phyloP scores from a whole-genome alignment of 2,888 invertebrate species.

The Brenthis ino region DNA sequence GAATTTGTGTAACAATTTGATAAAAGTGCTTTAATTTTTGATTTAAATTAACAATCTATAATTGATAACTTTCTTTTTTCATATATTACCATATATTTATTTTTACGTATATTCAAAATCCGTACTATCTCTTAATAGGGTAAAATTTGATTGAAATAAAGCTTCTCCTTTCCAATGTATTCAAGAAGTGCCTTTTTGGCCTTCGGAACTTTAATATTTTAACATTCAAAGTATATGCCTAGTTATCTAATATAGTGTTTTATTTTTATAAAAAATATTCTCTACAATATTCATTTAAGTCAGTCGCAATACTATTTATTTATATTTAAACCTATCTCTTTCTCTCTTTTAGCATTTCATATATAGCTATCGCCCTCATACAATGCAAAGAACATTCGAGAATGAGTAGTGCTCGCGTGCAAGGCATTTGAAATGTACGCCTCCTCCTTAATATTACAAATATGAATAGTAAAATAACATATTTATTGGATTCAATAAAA shows the following conservation, averaged over 20 bases:
- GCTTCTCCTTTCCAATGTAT: not conserved
- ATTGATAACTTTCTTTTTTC: no score
- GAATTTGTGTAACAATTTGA: no score
- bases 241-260: no score
- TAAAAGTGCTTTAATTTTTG: no score
- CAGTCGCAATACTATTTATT: no score
- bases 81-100: no score
- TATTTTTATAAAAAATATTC: no score
- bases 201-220: not conserved
- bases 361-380: not conserved
- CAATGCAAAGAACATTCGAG: not conserved
- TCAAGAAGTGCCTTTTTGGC: not conserved
- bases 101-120: no score
- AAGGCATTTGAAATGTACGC: constrained; percentile 20
- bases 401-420: constrained; percentile 28
- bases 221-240: no score
- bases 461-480: not conserved
- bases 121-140: not conserved
- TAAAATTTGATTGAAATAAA: not conserved
- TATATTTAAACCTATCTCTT: not conserved
- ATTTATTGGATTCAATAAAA: not conserved
- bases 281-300: no score
- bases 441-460: constrained; percentile 25
- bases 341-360: not conserved
- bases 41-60: no score